phyloP scores from a whole-genome alignment of 2,113 vertebrate genomes.

The Turdus rufiventris region DNA sequence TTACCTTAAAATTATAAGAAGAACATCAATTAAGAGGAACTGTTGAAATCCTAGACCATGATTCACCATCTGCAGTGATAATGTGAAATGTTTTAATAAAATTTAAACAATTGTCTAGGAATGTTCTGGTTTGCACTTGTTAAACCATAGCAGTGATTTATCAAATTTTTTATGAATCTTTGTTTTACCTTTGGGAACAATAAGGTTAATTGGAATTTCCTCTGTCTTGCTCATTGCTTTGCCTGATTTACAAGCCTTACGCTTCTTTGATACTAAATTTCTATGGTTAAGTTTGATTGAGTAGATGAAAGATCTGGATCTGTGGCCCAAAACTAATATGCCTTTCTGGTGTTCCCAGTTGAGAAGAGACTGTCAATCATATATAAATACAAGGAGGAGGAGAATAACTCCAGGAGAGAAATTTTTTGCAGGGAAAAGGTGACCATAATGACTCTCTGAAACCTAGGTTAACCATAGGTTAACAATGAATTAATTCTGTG shows the following conservation, averaged over 20 bases:
- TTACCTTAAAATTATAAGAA: background rate
- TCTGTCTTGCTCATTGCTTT: background rate
- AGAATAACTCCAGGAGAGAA: background rate
- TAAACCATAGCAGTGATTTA: background rate
- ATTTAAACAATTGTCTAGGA: background rate
- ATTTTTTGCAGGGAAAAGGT: background rate
- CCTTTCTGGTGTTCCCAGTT: background rate
- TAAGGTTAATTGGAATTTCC: background rate
- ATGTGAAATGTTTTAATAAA: background rate
- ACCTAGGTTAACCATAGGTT: background rate
- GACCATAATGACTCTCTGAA: background rate
- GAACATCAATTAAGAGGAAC: background rate
- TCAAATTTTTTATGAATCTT: background rate
- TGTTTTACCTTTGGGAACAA: background rate
- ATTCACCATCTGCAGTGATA: background rate
- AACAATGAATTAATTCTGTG: background rate
- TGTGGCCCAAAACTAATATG: background rate
- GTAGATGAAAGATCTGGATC: background rate
- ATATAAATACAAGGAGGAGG: background rate
- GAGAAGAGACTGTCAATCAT: background rate
- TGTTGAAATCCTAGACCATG: background rate
- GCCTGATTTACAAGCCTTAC: background rate
- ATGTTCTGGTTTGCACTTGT: background rate
- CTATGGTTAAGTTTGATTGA: background rate
- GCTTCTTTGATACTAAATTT: background rate